phyloP scores from a whole-genome alignment of 2,797 vertebrate species.

The Siniperca scherzeri region DNA sequence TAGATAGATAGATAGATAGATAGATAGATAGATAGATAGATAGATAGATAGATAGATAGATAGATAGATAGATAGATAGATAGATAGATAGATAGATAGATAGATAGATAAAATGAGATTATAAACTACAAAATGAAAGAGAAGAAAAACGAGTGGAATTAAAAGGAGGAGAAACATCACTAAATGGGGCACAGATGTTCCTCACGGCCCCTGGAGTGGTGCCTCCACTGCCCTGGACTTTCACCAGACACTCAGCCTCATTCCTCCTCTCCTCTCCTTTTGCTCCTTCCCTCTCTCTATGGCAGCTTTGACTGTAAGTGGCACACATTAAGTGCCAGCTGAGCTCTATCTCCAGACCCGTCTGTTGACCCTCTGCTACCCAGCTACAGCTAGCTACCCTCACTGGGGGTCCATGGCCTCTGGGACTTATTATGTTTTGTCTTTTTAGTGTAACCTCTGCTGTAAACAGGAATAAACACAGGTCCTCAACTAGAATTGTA shows the following conservation, averaged over 20 bases:
- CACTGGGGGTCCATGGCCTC: constrained; percentile 52
- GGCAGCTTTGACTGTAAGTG: constrained; percentile 66
- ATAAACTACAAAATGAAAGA: constrained; percentile 23
- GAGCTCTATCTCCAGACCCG: constrained; percentile 70
- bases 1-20: neutral
- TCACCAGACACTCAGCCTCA: constrained; percentile 74
- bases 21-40: neutral
- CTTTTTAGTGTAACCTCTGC: constrained; percentile 19
- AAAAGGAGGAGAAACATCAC: constrained; percentile 84
- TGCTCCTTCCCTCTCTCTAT: constrained; percentile 13
- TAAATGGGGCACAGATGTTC: constrained; percentile 86
- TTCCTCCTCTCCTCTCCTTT: constrained; percentile 51
- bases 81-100: neutral
- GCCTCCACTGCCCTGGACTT: constrained; percentile 74
- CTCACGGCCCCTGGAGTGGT: constrained; percentile 75
- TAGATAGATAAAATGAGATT: neutral
- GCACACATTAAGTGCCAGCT: constrained; percentile 73
- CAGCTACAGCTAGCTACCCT: constrained; percentile 60
- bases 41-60: neutral
- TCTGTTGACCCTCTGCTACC: constrained; percentile 75
- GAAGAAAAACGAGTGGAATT: constrained; percentile 79
- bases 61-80: constrained; percentile 1
- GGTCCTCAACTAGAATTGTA: neutral
- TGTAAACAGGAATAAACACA: constrained; percentile 28
- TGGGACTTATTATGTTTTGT: constrained; percentile 37